Evolutionary conservation across 2,113 vertebrate species (phyloP), one percentile per base, ranked within the genome.

Genomic region (Paraplagusia blochii): DNA sequence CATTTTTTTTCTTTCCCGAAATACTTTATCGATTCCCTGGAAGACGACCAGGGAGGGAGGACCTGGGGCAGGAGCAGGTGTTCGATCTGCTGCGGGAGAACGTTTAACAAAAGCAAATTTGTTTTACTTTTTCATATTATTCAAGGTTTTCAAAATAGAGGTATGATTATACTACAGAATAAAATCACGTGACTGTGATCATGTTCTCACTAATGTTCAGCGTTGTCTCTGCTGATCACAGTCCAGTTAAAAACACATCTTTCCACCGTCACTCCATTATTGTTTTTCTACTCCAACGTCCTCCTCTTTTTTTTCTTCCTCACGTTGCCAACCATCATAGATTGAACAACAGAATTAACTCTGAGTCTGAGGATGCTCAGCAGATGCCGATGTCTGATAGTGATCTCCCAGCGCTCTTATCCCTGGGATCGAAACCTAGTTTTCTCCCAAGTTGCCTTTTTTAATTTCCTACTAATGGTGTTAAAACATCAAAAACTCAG

Each of bases 311-410:
- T 57, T 63, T 47, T 38, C 68, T 79, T 76, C 67, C 56, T 73
- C 40, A 50, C 54, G 60, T 61, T 66, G 36, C 36, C 36, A 38
- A 38, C 58, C 35, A 63, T 53, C 10, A 33, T 17, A 44, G 53
- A 63, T 48, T 22, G 44, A 53, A 58, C 35, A 58, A 22, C 44
- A 53, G 58, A 56, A 68, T 66, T 59, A 71, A 72, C 65, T 46
- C 39, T 60, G 54, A 66, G 61, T 58, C 67, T 54, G 72, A 72
- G 72, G 67, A 74, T 47, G 58, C 77, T 63, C 80, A 69, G 83
- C 76, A 77, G 67, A 71, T 46, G 68, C 65, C 68, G 68, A 68
- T 75, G 71, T 69, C 72, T 82, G 76, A 80, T 78, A 69, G 69
- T 52, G 58, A 57, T 73, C 58, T 57, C 56, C 43, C 35, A 15